Evolutionary conservation across 2,888 invertebrate species (phyloP).

Genomic region (Cepaea hortensis): DNA sequence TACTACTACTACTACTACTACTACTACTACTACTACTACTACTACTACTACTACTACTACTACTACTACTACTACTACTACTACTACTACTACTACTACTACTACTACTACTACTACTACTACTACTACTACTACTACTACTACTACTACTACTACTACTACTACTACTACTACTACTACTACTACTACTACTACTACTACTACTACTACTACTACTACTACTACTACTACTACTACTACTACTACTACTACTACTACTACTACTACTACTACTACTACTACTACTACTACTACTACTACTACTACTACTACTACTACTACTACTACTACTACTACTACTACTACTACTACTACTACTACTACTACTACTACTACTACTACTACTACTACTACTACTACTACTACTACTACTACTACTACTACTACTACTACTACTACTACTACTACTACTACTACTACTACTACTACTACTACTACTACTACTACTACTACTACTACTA

Average conservation of each 20-base stretch:
- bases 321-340: constrained; percentile 39
- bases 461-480: constrained; percentile 39
- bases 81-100: constrained; percentile 30
- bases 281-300: constrained; percentile 33
- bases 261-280: constrained; percentile 39
- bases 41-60: constrained; percentile 39
- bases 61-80: constrained; percentile 37
- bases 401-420: constrained; percentile 39
- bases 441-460: constrained; percentile 39
- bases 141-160: constrained; percentile 38
- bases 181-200: constrained; percentile 39
- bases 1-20: constrained; percentile 39
- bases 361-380: constrained; percentile 30
- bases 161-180: constrained; percentile 39
- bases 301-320: constrained; percentile 39
- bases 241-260: constrained; percentile 37
- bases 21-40: constrained; percentile 39
- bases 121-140: constrained; percentile 35
- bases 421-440: constrained; percentile 33
- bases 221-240: constrained; percentile 30
- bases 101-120: constrained; percentile 38
- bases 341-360: constrained; percentile 39
- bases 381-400: constrained; percentile 35
- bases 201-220: constrained; percentile 38
- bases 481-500: constrained; percentile 39